A percentile compares a stretch with the other conserved stretches of the same genome.
Conservation (phyloP, 1,140 invertebrate genomes). For the Heliconius nattereri region DNA sequence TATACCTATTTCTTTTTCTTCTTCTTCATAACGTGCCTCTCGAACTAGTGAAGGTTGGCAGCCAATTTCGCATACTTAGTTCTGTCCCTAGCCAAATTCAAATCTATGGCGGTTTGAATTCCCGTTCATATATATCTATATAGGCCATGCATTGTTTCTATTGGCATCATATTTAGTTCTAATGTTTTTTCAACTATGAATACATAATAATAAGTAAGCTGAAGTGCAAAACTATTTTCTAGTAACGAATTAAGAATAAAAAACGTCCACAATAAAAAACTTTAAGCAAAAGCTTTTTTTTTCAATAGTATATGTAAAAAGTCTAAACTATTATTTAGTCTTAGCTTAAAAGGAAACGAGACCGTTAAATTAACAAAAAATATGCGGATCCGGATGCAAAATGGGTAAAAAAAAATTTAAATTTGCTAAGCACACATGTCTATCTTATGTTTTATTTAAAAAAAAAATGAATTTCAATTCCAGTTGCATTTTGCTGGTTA, state of each 20-base stretch:
- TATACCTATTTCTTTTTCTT: not conserved
- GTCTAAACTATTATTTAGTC: not conserved
- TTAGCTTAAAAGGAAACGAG: slow-evolving; percentile 11
- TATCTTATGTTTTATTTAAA: slow-evolving; percentile 10
- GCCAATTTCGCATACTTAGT: too few species aligned
- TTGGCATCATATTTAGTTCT: not conserved
- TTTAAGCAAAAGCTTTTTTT: not conserved
- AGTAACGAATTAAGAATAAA: not conserved
- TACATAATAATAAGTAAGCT: not conserved
- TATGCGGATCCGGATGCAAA: slow-evolving; percentile 38
- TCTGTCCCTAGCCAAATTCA: too few species aligned
- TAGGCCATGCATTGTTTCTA: slow-evolving; percentile 32
- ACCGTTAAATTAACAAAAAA: slow-evolving; percentile 43
- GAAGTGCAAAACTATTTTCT: not conserved
- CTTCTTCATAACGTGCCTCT: too few species aligned
- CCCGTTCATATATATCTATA: not conserved
- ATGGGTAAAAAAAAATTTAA: slow-evolving; percentile 29
- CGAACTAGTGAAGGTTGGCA: too few species aligned
- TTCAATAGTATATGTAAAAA: not conserved
- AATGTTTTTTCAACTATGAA: not conserved
- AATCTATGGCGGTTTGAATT: too few species aligned
- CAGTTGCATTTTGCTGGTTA: not conserved
- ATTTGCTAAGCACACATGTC: slow-evolving; percentile 41
- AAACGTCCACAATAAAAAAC: not conserved
- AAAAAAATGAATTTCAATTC: not conserved